phyloP scores from a whole-genome alignment of 1,140 invertebrate genomes.

The Scaptomyza hsui region DNA sequence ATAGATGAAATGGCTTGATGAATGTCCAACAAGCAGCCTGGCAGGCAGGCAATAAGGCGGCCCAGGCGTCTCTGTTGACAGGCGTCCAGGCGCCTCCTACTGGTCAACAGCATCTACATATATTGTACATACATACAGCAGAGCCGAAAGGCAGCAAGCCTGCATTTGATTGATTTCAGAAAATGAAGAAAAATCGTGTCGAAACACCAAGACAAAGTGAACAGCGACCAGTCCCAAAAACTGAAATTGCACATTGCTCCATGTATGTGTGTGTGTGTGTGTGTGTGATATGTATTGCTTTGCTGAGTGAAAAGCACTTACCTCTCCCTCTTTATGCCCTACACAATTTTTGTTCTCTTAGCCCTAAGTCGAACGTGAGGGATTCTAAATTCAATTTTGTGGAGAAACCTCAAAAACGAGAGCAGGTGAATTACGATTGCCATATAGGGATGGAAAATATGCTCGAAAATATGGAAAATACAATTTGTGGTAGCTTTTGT shows the following conservation, averaged over 20 bases:
- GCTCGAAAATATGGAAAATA: not conserved
- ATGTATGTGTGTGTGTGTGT: not conserved
- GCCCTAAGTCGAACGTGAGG: constrained; percentile 31
- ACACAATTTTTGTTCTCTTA: constrained; percentile 2
- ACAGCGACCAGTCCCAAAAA: constrained; percentile 51
- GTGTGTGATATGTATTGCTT: constrained; percentile 26
- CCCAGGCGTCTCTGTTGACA: constrained; percentile 16
- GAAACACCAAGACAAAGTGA: constrained; percentile 80
- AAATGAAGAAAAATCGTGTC: constrained; percentile 82
- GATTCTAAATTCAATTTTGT: constrained; percentile 38
- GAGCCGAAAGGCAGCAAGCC: constrained; percentile 36
- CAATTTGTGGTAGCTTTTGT: not conserved
- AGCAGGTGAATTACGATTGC: constrained; percentile 8
- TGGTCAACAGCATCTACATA: constrained; percentile 40
- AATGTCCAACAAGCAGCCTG: constrained; percentile 76
- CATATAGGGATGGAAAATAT: not conserved
- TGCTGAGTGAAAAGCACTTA: constrained; percentile 64
- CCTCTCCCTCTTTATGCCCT: constrained; percentile 52
- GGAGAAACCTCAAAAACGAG: constrained; percentile 26
- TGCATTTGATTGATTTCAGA: constrained; percentile 80
- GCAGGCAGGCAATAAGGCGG: constrained; percentile 22
- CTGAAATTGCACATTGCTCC: constrained; percentile 71
- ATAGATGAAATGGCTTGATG: constrained; percentile 82
- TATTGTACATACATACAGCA: constrained; percentile 1
- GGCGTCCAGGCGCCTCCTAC: constrained; percentile 24